Evolutionary conservation across 2,797 vertebrate genomes (phyloP).

Genomic region (Enteromius trimaculatus): DNA sequence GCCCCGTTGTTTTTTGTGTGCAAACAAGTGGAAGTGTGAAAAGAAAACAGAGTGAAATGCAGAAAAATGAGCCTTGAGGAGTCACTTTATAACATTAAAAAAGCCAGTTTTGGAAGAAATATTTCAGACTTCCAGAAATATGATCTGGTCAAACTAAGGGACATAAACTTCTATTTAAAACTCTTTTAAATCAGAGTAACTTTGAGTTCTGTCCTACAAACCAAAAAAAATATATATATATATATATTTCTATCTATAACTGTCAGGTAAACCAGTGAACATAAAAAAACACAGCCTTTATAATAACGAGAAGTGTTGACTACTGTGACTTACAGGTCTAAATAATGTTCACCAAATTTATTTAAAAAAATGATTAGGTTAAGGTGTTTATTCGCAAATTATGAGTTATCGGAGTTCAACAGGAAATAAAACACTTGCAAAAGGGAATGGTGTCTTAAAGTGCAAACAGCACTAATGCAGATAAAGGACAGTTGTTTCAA

Average conservation of each 20-base stretch:
- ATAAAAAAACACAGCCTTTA: too few species aligned
- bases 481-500: background rate
- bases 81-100: background rate
- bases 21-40: slow-evolving; percentile 12
- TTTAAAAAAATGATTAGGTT: too few species aligned
- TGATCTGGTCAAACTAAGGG: background rate
- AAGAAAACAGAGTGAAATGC: background rate
- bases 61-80: too few species aligned
- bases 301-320: background rate
- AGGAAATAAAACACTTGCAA: background rate
- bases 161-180: background rate
- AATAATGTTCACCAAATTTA: slow-evolving; percentile 25
- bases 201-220: background rate
- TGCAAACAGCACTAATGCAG: background rate
- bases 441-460: background rate
- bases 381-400: background rate
- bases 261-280: too few species aligned
- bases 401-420: background rate
- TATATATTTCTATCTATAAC: too few species aligned
- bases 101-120: background rate
- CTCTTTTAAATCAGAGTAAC: background rate
- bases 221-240: background rate
- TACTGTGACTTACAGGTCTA: slow-evolving; percentile 19
- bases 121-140: background rate
- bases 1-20: background rate